phyloP scores from a whole-genome alignment of 2,797 vertebrate genomes.

The Xiphorhynchus erythropygius region DNA sequence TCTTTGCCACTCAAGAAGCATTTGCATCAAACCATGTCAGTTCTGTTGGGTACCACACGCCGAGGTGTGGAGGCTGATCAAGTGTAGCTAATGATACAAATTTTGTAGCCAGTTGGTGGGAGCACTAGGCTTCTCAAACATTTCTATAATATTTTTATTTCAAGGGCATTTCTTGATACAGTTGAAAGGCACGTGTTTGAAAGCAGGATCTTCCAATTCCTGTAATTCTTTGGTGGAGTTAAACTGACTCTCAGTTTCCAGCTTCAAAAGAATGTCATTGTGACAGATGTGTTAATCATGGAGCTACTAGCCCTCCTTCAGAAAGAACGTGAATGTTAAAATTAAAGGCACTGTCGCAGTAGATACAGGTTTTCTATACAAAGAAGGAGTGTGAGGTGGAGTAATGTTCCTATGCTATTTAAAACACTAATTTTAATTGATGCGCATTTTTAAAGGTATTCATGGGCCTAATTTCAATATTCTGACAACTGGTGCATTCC shows the following conservation, averaged over 20 bases:
- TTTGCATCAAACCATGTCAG: background rate
- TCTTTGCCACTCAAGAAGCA: background rate
- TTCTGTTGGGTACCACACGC: background rate
- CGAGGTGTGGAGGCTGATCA: background rate
- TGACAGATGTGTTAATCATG: background rate
- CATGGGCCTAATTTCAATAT: background rate
- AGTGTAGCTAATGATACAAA: background rate
- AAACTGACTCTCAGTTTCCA: background rate
- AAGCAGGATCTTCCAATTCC: background rate
- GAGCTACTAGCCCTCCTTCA: background rate
- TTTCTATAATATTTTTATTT: background rate
- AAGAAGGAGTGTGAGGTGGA: background rate
- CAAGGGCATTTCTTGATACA: background rate
- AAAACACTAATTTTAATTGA: background rate
- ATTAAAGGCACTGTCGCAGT: background rate
- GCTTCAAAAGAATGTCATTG: background rate
- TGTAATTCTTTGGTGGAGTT: background rate
- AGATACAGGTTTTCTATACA: background rate
- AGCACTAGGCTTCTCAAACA: background rate
- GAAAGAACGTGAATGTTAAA: background rate
- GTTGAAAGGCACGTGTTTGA: background rate
- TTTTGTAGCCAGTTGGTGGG: background rate
- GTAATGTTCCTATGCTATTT: background rate
- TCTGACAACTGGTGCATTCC: background rate
- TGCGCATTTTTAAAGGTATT: background rate